phyloP scores from a whole-genome alignment of 2,797 vertebrate species.

The Enteromius fasciolatus region DNA sequence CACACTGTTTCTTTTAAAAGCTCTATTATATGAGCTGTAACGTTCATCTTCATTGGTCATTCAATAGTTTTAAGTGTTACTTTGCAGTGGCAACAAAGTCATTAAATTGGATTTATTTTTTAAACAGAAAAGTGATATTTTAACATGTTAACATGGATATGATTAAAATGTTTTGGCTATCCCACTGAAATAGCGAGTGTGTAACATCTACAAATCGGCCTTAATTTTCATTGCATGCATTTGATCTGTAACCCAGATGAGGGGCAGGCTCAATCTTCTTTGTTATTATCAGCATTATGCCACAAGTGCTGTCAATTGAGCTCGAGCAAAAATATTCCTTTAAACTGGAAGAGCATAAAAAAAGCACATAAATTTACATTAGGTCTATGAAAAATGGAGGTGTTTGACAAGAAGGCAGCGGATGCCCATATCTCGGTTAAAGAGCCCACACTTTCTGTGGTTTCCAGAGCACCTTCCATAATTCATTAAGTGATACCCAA shows the following conservation, averaged over 20 bases:
- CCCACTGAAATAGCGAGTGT: neutral
- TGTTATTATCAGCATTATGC: neutral
- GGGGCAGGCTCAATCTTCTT: no score
- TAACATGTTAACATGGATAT: neutral
- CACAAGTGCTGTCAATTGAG: neutral
- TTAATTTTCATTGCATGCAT: neutral
- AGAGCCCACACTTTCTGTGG: slow-evolving; percentile 50
- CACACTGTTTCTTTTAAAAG: no score
- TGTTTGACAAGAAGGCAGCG: slow-evolving; percentile 42
- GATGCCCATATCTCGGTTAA: slow-evolving; percentile 45
- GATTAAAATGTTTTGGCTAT: neutral
- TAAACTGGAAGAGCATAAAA: neutral
- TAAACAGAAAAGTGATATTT: neutral
- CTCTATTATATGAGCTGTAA: neutral
- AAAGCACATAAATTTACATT: slow-evolving; percentile 1
- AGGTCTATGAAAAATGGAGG: slow-evolving; percentile 36
- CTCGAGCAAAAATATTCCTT: neutral
- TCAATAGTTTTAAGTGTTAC: neutral
- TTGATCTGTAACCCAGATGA: neutral
- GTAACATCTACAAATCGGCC: neutral
- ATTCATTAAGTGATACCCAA: slow-evolving; percentile 55
- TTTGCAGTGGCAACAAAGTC: neutral
- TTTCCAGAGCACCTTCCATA: slow-evolving; percentile 45
- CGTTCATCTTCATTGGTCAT: neutral
- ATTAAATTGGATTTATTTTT: slow-evolving; percentile 31